Evolutionary conservation across 2,888 invertebrate species (phyloP).

Genomic region (Mayetiola destructor): DNA sequence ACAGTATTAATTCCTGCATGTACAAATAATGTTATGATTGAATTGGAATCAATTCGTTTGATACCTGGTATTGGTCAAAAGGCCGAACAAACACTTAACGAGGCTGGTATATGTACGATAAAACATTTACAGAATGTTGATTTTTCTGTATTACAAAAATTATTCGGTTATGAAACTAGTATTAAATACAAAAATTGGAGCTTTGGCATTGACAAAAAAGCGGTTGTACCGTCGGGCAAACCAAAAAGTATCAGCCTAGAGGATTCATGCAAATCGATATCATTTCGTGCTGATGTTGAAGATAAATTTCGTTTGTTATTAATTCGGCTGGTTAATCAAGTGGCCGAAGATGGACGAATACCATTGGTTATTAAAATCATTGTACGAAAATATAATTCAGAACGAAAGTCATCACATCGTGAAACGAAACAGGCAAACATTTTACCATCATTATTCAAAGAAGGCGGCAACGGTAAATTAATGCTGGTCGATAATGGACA

Average conservation of each 20-base stretch:
- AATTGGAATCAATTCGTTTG: conserved; percentile 43
- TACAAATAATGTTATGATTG: conserved; percentile 48
- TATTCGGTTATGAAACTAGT: conserved; percentile 54
- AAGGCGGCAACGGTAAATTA: conserved; percentile 36
- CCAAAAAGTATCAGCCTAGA: conserved; percentile 69
- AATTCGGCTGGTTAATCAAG: conserved; percentile 52
- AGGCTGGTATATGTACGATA: conserved; percentile 50
- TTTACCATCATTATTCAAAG: conserved; percentile 47
- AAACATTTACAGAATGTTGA: conserved; percentile 50
- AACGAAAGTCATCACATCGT: conserved; percentile 51
- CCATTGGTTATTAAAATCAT: conserved; percentile 62
- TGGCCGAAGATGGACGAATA: conserved; percentile 63
- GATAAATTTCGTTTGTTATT: conserved; percentile 54
- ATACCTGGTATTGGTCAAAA: conserved; percentile 67
- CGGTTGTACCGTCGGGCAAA: conserved; percentile 58
- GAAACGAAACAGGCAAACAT: conserved; percentile 64
- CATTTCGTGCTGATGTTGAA: conserved; percentile 56
- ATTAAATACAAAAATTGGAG: conserved; percentile 53
- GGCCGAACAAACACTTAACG: conserved; percentile 48
- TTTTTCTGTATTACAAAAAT: conserved; percentile 43
- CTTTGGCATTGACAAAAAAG: conserved; percentile 57
- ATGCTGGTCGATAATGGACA: conserved; percentile 39
- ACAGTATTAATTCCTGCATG: conserved; percentile 60
- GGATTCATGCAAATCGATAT: conserved; percentile 60
- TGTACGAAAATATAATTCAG: conserved; percentile 54